Conservation (phyloP, 2,888 invertebrate genomes). For the Baccha elongata region DNA sequence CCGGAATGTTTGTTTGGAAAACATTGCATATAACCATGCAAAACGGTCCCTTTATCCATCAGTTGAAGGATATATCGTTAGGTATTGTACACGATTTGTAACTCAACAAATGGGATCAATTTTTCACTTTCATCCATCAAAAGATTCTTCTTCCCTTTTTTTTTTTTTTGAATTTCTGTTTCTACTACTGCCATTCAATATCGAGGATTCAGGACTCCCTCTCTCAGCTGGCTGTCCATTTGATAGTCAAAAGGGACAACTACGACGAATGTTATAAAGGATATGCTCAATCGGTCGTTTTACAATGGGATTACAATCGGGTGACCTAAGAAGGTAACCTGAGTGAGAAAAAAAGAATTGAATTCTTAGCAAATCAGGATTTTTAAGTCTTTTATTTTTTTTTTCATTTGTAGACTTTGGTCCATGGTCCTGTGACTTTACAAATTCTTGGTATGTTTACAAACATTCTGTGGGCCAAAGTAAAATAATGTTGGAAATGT, state of each 20-base stretch:
- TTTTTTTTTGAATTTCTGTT: conserved; percentile 8
- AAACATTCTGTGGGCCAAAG: conserved; percentile 69
- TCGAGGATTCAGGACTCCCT: conserved; percentile 1
- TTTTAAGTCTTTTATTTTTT: conserved; percentile 30
- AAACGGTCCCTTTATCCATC: conserved; percentile 43
- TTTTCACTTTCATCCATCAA: conserved; percentile 72
- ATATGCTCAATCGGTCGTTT: conserved; percentile 65
- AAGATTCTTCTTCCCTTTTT: conserved; percentile 25
- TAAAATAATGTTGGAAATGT: conserved; percentile 51
- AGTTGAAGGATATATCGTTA: conserved; percentile 35
- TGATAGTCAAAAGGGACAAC: conserved; percentile 18
- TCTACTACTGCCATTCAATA: background rate
- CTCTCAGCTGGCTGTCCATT: conserved; percentile 53
- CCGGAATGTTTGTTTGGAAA: conserved; percentile 65
- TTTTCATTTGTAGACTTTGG: background rate
- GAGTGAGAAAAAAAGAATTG: conserved; percentile 12
- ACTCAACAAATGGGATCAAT: conserved; percentile 71
- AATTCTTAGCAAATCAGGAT: conserved; percentile 33
- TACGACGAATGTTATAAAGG: conserved; percentile 14
- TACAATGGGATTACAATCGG: conserved; percentile 54
- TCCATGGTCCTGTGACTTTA: conserved; percentile 27
- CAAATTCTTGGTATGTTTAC: conserved; percentile 49
- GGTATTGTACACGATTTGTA: conserved; percentile 64
- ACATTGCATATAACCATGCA: conserved; percentile 62
- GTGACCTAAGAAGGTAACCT: conserved; percentile 39